Evolutionary conservation across 1,140 invertebrate species (phyloP).

Genomic region (Telenomus remus): DNA sequence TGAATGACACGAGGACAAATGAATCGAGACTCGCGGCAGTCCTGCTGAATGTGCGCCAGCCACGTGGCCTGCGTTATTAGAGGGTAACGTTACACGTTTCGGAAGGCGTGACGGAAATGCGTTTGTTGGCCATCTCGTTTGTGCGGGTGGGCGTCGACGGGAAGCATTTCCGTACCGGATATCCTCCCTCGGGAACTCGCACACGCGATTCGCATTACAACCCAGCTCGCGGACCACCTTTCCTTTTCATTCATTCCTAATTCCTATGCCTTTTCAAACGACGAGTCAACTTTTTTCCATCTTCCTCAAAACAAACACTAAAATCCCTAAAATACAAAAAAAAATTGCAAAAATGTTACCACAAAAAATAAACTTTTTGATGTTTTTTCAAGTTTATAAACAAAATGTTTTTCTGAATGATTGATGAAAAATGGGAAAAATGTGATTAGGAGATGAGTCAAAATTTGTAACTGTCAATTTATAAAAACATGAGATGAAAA

Average conservation of each 20-base stretch:
- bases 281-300: slow-evolving; percentile 4
- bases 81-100: slow-evolving; percentile 58
- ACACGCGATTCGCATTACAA: slow-evolving; percentile 66
- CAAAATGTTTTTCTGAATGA: too few species aligned
- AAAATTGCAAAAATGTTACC: too few species aligned
- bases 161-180: slow-evolving; percentile 73
- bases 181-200: slow-evolving; percentile 68
- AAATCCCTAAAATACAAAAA: too few species aligned
- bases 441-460: too few species aligned
- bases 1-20: slow-evolving; percentile 48
- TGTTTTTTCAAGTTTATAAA: too few species aligned
- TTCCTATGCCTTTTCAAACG: too few species aligned
- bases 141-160: slow-evolving; percentile 61
- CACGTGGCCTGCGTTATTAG: slow-evolving; percentile 57
- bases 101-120: slow-evolving; percentile 64
- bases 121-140: slow-evolving; percentile 59
- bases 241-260: slow-evolving; percentile 26
- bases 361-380: too few species aligned
- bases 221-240: slow-evolving; percentile 51
- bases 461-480: slow-evolving; percentile 3
- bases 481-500: slow-evolving; percentile 24
- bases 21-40: slow-evolving; percentile 21
- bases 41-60: slow-evolving; percentile 34
- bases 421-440: too few species aligned
- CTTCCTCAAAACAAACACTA: background rate